Evolutionary conservation across 2,113 vertebrate genomes (phyloP).

Genomic region (Embiotoca jacksoni): DNA sequence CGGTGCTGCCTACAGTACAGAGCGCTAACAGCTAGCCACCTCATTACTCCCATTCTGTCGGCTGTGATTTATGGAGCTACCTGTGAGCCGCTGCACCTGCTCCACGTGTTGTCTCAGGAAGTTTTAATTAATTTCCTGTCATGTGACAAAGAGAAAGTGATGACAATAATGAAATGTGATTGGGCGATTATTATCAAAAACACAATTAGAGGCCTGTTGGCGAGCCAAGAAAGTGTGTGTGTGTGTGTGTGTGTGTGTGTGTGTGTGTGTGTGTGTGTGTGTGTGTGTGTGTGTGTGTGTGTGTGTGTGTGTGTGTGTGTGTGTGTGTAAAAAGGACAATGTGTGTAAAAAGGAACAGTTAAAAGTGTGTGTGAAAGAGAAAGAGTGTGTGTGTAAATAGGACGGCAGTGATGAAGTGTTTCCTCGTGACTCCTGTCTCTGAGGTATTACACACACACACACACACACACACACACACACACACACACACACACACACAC

Average conservation of each 20-base stretch:
- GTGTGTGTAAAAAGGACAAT: conserved; percentile 55
- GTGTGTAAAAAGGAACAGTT: no score
- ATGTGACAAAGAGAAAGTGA: conserved; percentile 59
- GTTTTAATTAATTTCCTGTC: conserved; percentile 65
- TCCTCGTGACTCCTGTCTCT: conserved; percentile 49
- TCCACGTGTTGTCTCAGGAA: conserved; percentile 41
- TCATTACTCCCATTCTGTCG: conserved; percentile 93
- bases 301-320: background rate
- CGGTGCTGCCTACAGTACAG: conserved; percentile 63
- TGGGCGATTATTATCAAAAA: conserved; percentile 58
- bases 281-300: conserved; percentile 15
- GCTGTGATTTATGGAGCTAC: conserved; percentile 87
- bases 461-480: conserved; percentile 18
- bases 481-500: conserved; percentile 11
- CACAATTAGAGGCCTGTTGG: conserved; percentile 32
- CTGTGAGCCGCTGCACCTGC: conserved; percentile 56
- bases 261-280: conserved; percentile 2
- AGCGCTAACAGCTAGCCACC: conserved; percentile 70
- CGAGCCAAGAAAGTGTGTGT: background rate
- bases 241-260: background rate
- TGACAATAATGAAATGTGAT: conserved; percentile 70
- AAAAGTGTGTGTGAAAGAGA: no score
- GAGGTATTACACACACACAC: conserved; percentile 47
- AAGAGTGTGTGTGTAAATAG: conserved; percentile 60
- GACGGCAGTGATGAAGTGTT: conserved; percentile 68